Base-by-base conservation (phyloP, 2,888 invertebrate genomes). In the Doris montereyensis region DNA sequence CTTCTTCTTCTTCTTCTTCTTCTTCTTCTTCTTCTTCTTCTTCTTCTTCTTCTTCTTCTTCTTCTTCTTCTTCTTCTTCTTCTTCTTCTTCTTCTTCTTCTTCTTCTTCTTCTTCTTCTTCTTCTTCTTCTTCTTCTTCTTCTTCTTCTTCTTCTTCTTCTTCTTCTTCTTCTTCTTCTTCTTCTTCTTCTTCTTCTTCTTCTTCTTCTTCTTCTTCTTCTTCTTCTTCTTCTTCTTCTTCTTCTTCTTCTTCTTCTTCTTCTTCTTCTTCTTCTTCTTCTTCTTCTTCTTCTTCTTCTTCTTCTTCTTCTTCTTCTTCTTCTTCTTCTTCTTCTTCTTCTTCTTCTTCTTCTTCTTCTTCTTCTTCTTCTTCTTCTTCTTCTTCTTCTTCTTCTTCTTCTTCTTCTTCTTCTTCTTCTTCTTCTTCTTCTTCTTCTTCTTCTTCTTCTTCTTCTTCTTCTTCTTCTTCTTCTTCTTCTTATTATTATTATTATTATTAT, bases 131-230 rank as follows among this genome's bases (percentile, higher is more conserved):
- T 17, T 41, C 5, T 41, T 10, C 52, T 10, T 10, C 52, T 17
- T 10, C 41, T 72, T 72, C 72, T 72, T 41, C 41, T 72, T 41
- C 72, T 72, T 41, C 72, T 72, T 41, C 41, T 72, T 1, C 72
- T 72, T 41, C 72, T 41, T 41, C 72, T 72, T 41, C 72, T 72
- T 41, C 72, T 72, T 35, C 72, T 72, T 41, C 72, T 72, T 72
- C n/a, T 72, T 57, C 8, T 60, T 8, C 30, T 58, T 52, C 26
- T 73, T 24, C 52, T 73, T 52, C 73, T 0, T 57, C 28, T 28
- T 57, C 58, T 26, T 26, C 28, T 57, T 57, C 73, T 73, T 57
- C 58, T 73, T 57, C 58, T 73, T 57, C 73, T 70, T 32, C 30
- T 70, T n/a, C 3, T 32, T 32, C 10, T 70, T n/a, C 30, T 70